Conservation (phyloP, 2,113 vertebrate species). For the Chaenocephalus aceratus region DNA sequence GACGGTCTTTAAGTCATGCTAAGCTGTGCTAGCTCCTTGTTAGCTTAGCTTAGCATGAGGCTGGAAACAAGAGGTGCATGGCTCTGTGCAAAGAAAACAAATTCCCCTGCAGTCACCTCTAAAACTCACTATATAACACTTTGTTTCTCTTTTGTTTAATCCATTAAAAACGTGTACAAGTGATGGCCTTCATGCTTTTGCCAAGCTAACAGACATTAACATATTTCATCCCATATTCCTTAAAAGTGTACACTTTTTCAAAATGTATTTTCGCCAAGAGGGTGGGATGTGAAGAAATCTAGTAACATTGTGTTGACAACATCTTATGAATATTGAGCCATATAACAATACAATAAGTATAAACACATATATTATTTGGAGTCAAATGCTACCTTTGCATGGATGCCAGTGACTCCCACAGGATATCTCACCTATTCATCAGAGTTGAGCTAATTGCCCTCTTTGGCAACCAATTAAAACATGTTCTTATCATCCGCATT, state of each 20-base stretch:
- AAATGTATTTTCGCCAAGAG: not conserved
- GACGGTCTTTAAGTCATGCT: too few species aligned
- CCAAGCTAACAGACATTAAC: not conserved
- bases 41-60: not conserved
- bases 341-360: not conserved
- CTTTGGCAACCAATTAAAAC: constrained; percentile 65
- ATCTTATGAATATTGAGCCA: too few species aligned
- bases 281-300: not conserved
- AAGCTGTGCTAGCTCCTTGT: not conserved
- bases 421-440: constrained; percentile 27
- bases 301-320: not conserved
- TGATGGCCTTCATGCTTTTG: too few species aligned
- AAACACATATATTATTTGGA: constrained; percentile 1
- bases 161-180: too few species aligned
- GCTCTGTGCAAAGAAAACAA: too few species aligned
- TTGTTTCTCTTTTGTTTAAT: too few species aligned
- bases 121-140: too few species aligned
- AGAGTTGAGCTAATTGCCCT: constrained; percentile 67
- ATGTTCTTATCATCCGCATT: constrained; percentile 71
- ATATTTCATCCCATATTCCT: too few species aligned
- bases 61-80: too few species aligned
- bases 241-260: not conserved
- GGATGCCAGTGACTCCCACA: constrained; percentile 39
- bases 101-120: too few species aligned
- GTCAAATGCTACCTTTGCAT: constrained; percentile 42